phyloP scores from a whole-genome alignment of 2,113 vertebrate species.

The Sitta europaea region DNA sequence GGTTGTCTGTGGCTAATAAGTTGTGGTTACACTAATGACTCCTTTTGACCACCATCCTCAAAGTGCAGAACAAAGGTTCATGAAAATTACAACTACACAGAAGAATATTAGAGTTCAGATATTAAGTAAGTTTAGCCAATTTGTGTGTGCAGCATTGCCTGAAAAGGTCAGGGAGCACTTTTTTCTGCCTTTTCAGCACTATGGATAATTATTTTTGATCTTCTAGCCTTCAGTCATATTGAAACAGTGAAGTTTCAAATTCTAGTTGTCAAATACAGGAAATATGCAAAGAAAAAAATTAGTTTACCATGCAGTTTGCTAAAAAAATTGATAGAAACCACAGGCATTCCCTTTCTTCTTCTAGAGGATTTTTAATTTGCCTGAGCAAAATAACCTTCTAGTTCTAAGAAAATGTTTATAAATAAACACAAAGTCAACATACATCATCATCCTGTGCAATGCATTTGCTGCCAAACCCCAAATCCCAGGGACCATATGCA shows the following conservation, averaged over 20 bases:
- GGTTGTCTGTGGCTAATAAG: not conserved
- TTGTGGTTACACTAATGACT: not conserved
- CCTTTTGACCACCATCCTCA: not conserved
- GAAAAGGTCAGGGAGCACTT: not conserved
- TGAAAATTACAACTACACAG: not conserved
- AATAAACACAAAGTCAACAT: not conserved
- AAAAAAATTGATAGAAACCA: not conserved
- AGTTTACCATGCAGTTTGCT: not conserved
- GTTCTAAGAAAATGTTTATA: not conserved
- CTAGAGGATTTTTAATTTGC: not conserved
- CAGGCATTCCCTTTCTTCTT: not conserved
- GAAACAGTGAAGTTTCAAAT: not conserved
- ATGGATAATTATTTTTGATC: not conserved
- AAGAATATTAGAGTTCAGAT: not conserved
- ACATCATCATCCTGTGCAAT: not conserved
- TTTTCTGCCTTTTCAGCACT: not conserved
- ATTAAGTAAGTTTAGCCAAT: not conserved
- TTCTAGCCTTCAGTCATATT: not conserved
- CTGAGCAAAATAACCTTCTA: not conserved
- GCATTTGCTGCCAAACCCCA: not conserved
- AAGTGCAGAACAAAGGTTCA: not conserved
- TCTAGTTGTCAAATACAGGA: not conserved
- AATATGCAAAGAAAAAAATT: not conserved
- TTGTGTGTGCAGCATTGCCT: rapidly evolving
- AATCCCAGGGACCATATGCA: not conserved